Evolutionary conservation across 1,140 invertebrate species (phyloP).

Genomic region (Polyergus mexicanus): DNA sequence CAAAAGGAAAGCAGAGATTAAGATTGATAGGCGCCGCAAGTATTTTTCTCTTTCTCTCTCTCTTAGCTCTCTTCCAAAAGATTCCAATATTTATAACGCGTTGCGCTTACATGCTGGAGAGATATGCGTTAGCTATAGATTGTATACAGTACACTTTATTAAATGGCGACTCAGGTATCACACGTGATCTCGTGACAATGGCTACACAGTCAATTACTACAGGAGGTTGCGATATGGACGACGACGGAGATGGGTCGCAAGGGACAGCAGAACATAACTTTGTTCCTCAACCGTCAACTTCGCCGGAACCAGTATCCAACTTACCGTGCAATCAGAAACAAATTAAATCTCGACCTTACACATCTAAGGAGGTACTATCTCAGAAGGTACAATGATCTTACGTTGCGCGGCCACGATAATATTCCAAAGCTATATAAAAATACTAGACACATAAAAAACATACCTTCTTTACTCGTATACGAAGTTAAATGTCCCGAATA

Average conservation of each 20-base stretch:
- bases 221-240: slow-evolving; percentile 84
- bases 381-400: slow-evolving; percentile 83
- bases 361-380: slow-evolving; percentile 83
- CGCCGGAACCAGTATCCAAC: slow-evolving; percentile 82
- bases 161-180: slow-evolving; percentile 85
- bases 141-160: slow-evolving; percentile 71
- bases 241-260: slow-evolving; percentile 84
- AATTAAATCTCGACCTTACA: slow-evolving; percentile 84
- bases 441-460: slow-evolving; percentile 52
- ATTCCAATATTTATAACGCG: slow-evolving; percentile 62
- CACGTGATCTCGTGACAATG: slow-evolving; percentile 86
- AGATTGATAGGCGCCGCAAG: slow-evolving; percentile 38
- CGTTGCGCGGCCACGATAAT: slow-evolving; percentile 54
- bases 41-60: slow-evolving; percentile 18
- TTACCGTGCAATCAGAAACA: slow-evolving; percentile 82
- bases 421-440: slow-evolving; percentile 38
- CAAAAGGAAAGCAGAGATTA: slow-evolving; percentile 28
- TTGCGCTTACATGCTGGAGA: slow-evolving; percentile 59
- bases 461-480: slow-evolving; percentile 34
- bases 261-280: slow-evolving; percentile 83
- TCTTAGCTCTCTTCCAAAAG: slow-evolving; percentile 52
- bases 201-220: slow-evolving; percentile 82
- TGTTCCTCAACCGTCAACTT: slow-evolving; percentile 82
- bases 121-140: slow-evolving; percentile 66
- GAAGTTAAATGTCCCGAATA: slow-evolving; percentile 23